Conservation (phyloP, 2,797 vertebrate genomes). For the Caiman crocodilus region DNA sequence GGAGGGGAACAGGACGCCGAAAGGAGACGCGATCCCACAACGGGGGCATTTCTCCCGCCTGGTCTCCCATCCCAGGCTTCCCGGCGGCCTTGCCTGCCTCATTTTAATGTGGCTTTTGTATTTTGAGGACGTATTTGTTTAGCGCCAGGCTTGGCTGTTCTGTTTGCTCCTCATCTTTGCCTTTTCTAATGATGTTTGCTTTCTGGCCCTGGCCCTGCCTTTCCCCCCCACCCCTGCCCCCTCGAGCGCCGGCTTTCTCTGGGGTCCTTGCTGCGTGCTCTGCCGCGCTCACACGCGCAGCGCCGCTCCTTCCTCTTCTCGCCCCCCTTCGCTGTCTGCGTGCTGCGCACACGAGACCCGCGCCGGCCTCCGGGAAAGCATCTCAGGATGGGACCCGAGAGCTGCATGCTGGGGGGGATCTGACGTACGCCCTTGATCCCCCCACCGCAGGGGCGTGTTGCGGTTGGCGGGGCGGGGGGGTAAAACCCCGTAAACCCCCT, state of each 20-base stretch:
- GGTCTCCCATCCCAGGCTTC: accelerated
- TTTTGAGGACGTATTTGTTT: slow-evolving; percentile 57
- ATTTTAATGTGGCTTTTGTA: slow-evolving; percentile 41
- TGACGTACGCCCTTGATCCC: too few species aligned
- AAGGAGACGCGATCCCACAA: neutral
- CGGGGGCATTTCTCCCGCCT: neutral
- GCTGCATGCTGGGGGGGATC: too few species aligned
- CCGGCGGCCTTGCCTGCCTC: neutral
- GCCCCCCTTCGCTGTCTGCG: neutral
- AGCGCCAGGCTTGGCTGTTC: slow-evolving; percentile 68
- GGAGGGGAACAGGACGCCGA: neutral
- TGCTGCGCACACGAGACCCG: too few species aligned
- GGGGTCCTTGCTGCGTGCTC: neutral
- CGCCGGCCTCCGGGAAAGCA: too few species aligned
- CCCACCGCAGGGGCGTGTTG: too few species aligned
- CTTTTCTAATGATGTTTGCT: slow-evolving; percentile 78
- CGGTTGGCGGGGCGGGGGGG: too few species aligned
- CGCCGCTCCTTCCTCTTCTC: neutral
- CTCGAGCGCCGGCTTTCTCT: neutral
- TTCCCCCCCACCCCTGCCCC: neutral
- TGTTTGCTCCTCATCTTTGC: slow-evolving; percentile 78
- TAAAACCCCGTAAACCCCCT: too few species aligned
- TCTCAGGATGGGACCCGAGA: too few species aligned
- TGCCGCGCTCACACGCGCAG: neutral
- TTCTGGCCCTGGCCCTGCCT: neutral